Evolutionary conservation across 2,113 vertebrate genomes (phyloP).

Genomic region (Pseudopodoces humilis): DNA sequence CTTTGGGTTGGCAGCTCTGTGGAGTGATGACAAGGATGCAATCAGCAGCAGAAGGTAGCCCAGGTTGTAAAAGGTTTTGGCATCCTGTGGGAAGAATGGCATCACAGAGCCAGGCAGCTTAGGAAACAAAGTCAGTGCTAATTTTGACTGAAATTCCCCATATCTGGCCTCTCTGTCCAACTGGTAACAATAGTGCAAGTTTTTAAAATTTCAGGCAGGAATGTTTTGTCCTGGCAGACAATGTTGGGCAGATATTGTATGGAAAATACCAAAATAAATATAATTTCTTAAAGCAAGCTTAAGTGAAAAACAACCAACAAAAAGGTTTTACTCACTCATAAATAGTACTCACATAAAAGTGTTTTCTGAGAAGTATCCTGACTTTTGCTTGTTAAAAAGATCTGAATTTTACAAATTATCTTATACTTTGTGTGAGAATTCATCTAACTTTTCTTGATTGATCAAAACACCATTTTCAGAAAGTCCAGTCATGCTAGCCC

Average conservation of each 20-base stretch:
- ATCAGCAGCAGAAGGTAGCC: background rate
- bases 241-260: background rate
- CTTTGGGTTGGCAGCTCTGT: background rate
- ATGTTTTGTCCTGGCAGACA: background rate
- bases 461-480: background rate
- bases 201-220: background rate
- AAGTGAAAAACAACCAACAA: rapidly evolving
- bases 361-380: background rate
- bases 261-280: background rate
- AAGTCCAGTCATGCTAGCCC: background rate
- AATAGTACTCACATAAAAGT: background rate
- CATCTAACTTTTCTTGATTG: background rate
- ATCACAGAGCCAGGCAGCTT: background rate
- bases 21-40: background rate
- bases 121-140: background rate
- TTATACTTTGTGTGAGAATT: background rate
- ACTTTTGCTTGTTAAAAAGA: background rate
- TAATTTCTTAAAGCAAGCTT: background rate
- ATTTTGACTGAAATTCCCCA: background rate
- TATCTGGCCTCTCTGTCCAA: background rate
- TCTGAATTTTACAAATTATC: background rate
- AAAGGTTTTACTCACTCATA: background rate
- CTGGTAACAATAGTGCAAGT: background rate
- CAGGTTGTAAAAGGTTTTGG: background rate
- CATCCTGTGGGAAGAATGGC: background rate